Base-by-base conservation (phyloP, 2,113 vertebrate genomes). In the Microcebus jonahi region DNA sequence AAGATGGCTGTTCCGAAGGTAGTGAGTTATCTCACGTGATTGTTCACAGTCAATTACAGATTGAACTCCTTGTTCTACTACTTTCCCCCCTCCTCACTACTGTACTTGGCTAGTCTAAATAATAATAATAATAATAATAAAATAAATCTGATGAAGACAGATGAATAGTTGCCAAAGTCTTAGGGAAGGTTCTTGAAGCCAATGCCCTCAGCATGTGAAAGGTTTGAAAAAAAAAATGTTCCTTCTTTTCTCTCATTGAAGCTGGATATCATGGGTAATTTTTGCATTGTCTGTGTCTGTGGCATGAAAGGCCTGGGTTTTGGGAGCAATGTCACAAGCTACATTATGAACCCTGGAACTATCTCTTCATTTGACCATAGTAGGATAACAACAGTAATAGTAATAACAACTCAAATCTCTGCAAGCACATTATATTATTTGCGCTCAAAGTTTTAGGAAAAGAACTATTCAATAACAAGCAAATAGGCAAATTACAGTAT, bases 371-470 rank as follows among this genome's bases (percentile, higher is more conserved):
- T 79, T 70, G 48, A 53, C 50, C 34, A n/a, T 20, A 17, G 3
- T 68, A 31, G 36, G 57, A 11, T 65, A 39, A 18, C 21, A 61
- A 29, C 8, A 27, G 6, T 67, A 9, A 67, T 4, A 20, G 8
- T 39, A 12, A 39, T 3, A 90, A 48, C 18, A 76, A 12, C n/a
- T 96, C 27, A 61, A 10, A 36, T 81, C 20, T 97, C 17, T 85
- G 50, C 8, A 90, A 63, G 45, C 9, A 36, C 31, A 15, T 82
- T 86, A 11, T 42, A 39, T 84, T 70, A 73, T 45, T 36, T 80
- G 31, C 29, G 27, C n/a, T 91, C 34, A 76, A 90, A 79, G 29
- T 73, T 97, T 93, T 70, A 61, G 88, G 70, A 59, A 80, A 94
- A 91, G 5, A 76, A 10, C 31, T 31, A 85, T 55, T 92, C 14